These are phyloP conservation scores for Lucifuga dentata DNA, from an alignment of 2,113 vertebrate genomes.

Conservation along the genomic window DNA sequence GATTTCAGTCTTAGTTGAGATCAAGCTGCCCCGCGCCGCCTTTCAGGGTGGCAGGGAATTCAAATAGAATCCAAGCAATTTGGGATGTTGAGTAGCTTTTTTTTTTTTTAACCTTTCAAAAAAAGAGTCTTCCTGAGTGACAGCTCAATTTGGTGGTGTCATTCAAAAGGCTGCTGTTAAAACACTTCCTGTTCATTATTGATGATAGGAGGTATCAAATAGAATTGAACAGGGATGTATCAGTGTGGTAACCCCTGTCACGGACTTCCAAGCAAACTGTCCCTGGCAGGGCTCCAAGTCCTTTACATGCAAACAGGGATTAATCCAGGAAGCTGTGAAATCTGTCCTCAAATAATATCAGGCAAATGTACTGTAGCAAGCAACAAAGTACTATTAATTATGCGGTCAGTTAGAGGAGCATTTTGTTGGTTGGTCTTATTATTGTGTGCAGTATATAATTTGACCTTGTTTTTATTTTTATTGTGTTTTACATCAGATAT, in stretches of 20 bases:
- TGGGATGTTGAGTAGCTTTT: not conserved
- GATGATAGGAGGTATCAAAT: too few species aligned
- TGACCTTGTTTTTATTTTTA: not conserved
- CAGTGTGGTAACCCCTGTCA: too few species aligned
- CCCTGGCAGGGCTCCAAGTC: conserved; percentile 4
- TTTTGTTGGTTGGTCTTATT: too few species aligned
- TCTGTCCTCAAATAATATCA: not conserved
- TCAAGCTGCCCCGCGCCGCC: conserved; percentile 22
- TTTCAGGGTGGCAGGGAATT: conserved; percentile 20
- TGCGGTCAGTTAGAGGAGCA: too few species aligned
- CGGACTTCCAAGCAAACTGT: too few species aligned
- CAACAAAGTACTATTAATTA: conserved; percentile 30
- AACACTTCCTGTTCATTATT: too few species aligned
- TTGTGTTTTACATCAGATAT: not conserved
- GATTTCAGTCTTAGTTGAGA: conserved; percentile 42
- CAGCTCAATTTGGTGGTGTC: too few species aligned
- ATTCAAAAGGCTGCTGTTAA: too few species aligned
- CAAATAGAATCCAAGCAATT: conserved; percentile 22
- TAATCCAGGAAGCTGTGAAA: too few species aligned
- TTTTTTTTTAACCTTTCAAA: too few species aligned
- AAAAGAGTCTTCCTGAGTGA: too few species aligned
- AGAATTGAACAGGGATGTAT: too few species aligned
- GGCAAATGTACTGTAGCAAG: not conserved
- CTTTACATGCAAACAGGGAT: not conserved
- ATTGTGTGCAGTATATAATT: not conserved